Base-by-base conservation (phyloP, 2,888 invertebrate species). In the Drosophila nigricruria region DNA sequence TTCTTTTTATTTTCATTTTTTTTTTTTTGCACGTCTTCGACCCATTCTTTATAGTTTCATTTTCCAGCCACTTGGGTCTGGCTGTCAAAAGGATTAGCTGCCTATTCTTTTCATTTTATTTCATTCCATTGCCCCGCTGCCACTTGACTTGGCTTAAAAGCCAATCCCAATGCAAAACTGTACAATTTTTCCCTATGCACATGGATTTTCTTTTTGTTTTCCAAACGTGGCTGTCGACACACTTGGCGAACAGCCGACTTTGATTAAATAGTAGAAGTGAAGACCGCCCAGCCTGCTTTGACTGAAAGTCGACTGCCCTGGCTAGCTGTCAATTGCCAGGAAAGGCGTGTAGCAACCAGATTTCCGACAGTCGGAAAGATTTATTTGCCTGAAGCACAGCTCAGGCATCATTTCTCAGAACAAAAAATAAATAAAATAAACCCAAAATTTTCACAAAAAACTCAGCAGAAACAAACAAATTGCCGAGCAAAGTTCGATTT, bases 241-340 rank as follows among this genome's bases (percentile, higher is more conserved):
- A 58, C 54, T 63, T 56, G 36, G 38, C 36, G 45, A 50, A n/a
- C 12, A 14, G 36, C 40, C 42, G 23, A 60, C 59, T 65, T 66
- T 73, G 73, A 73, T 73, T 73, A 50, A 73, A 73, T 67, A 73
- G n/a, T 67, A 73, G n/a, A 72, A 45, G 23, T 30, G 30, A 45
- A 12, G 52, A 0, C 52, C 14, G 23, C 32, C 36, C 36, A 18
- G 36, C 6, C 23, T 5, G 3, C 23, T n/a, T n/a, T 52, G 50
- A 27, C 20, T 30, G 57, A 12, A 16, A 45, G 38, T 14, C 47
- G 63, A 25, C 59, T 60, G 20, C 57, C 56, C 68, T 63, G 16
- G 53, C 38, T n/a, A 57, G 58, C 75, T 69, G 75, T 73, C 65
- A 73, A 49, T 43, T 54, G 65, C 36, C 27, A 9, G n/a, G 16